Evolutionary conservation across 2,888 invertebrate genomes (phyloP).

Genomic region (Pterobdella sp.): DNA sequence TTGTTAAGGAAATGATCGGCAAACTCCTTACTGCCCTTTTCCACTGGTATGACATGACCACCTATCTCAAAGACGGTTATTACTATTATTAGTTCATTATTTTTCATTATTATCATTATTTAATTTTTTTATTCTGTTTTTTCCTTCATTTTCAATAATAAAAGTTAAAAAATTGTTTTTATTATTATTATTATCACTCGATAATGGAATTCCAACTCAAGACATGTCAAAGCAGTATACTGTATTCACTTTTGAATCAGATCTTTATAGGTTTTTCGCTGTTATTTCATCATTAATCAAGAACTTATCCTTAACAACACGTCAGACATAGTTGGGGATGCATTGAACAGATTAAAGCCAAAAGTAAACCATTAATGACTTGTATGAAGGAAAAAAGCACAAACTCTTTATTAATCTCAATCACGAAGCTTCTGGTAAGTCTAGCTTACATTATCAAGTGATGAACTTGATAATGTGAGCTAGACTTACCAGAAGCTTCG

Average conservation of each 20-base stretch:
- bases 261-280: too few species aligned
- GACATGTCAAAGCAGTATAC: too few species aligned
- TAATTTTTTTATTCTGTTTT: neutral
- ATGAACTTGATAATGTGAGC: too few species aligned
- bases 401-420: too few species aligned
- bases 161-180: neutral
- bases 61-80: conserved; percentile 84
- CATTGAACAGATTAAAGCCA: conserved; percentile 80
- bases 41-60: conserved; percentile 98
- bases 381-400: too few species aligned
- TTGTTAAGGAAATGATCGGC: conserved; percentile 61
- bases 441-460: too few species aligned
- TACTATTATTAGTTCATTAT: conserved; percentile 32
- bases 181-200: conserved; percentile 30
- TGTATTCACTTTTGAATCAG: too few species aligned
- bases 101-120: neutral
- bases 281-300: too few species aligned
- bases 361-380: too few species aligned
- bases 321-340: conserved; percentile 63
- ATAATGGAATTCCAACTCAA: neutral
- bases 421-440: too few species aligned
- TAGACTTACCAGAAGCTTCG: too few species aligned
- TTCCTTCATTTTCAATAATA: neutral
- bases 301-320: too few species aligned
- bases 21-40: conserved; percentile 89